Conservation (phyloP, 2,797 vertebrate genomes). For the Petrocephalus schoutedeni region DNA sequence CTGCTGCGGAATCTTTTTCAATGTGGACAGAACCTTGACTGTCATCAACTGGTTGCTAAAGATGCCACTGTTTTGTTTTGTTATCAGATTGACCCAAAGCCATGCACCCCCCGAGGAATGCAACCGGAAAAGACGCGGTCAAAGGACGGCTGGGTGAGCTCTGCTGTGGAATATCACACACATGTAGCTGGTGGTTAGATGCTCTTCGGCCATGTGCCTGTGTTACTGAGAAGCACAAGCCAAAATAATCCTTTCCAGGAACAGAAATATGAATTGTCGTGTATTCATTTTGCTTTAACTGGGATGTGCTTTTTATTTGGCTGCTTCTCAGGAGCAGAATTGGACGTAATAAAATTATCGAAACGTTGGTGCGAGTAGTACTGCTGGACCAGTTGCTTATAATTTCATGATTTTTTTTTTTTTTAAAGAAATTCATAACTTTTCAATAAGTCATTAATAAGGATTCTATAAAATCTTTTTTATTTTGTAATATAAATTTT, state of each 20-base stretch:
- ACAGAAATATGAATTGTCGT: neutral
- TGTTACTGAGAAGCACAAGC: neutral
- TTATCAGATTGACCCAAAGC: conserved; percentile 95
- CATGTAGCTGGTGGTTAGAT: conserved; percentile 22
- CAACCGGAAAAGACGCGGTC: conserved; percentile 91
- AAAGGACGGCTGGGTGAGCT: conserved; percentile 96
- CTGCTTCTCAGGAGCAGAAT: neutral
- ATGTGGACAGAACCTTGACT: neutral
- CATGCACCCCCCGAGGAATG: conserved; percentile 98
- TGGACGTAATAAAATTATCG: neutral
- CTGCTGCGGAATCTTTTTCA: neutral
- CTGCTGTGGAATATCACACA: neutral
- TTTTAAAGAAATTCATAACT: neutral
- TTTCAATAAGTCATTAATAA: neutral
- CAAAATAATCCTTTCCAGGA: neutral
- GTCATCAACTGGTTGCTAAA: neutral
- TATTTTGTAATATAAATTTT: neutral
- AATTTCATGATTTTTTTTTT: neutral
- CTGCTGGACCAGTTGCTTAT: neutral
- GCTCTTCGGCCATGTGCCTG: conserved; percentile 4
- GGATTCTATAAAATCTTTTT: neutral
- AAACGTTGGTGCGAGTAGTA: neutral
- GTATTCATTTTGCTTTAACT: neutral
- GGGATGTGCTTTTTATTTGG: neutral
- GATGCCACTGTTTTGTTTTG: conserved; percentile 35